Evolutionary conservation across 1,140 invertebrate genomes (phyloP).

Genomic region (Calycopis cecrops): DNA sequence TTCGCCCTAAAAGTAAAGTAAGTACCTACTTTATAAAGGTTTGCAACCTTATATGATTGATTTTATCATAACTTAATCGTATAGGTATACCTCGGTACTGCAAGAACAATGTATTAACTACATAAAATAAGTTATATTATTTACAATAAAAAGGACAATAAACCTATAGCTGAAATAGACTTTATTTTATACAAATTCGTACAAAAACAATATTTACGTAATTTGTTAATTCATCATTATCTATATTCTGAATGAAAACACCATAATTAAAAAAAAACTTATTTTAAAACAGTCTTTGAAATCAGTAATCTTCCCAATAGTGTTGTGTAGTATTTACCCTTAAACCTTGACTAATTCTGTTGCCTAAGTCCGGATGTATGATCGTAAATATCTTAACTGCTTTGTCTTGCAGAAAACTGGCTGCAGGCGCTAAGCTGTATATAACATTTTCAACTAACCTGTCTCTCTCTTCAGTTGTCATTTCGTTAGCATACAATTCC

Average conservation of each 20-base stretch:
- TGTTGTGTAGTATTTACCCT: conserved; percentile 58
- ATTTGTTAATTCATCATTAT: no score
- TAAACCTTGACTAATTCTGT: conserved; percentile 77
- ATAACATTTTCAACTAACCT: conserved; percentile 89
- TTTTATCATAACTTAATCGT: no score
- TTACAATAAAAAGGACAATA: neutral
- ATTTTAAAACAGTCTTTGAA: neutral
- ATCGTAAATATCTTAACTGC: conserved; percentile 82
- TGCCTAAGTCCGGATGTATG: conserved; percentile 81
- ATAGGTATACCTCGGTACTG: no score
- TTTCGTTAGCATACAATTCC: conserved; percentile 87
- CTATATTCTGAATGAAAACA: neutral
- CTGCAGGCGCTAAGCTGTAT: conserved; percentile 82
- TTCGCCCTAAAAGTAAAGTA: no score
- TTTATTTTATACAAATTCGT: no score
- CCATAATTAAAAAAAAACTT: neutral
- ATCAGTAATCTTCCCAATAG: conserved; percentile 8
- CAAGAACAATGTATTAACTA: neutral
- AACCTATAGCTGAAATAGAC: conserved; percentile 9
- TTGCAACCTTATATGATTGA: no score
- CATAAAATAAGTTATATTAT: neutral
- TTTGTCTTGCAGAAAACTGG: conserved; percentile 87
- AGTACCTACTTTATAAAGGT: no score
- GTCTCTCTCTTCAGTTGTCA: conserved; percentile 82
- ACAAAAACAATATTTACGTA: neutral